These are phyloP conservation scores for Scalopus aquaticus DNA, from an alignment of 2,113 vertebrate species.

Conservation along the genomic window DNA sequence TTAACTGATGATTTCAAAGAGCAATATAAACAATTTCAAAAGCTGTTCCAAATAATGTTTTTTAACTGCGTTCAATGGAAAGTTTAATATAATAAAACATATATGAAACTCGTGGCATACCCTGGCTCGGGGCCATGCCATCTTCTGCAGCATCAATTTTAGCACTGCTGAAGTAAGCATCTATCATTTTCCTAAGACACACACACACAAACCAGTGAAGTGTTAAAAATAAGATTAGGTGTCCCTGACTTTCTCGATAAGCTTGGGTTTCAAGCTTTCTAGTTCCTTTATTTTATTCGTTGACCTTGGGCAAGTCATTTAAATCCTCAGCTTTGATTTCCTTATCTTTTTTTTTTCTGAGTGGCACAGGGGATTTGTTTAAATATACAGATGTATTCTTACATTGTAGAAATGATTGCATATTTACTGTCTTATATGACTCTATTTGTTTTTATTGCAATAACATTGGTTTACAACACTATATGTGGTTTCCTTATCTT, in stretches of 20 bases:
- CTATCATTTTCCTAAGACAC: not conserved
- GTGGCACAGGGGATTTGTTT: too few relatives aligned
- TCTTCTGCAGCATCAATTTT: not conserved
- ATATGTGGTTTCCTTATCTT: constrained; percentile 36
- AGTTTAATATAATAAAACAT: not conserved
- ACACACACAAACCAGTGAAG: not conserved
- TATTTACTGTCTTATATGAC: too few relatives aligned
- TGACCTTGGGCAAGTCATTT: constrained; percentile 45
- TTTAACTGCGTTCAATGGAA: not conserved
- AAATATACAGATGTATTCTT: too few relatives aligned
- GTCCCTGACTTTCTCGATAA: not conserved
- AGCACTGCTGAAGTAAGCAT: not conserved
- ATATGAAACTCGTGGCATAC: not conserved
- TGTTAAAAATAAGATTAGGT: not conserved
- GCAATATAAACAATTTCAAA: not conserved
- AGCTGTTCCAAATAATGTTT: constrained; percentile 48
- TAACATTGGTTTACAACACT: too few relatives aligned
- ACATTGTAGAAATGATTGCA: too few relatives aligned
- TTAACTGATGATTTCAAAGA: constrained; percentile 11
- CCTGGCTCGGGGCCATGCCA: not conserved
- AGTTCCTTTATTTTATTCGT: not conserved
- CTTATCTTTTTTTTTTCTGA: too few relatives aligned
- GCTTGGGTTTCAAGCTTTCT: constrained; percentile 19
- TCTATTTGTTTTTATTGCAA: too few relatives aligned
- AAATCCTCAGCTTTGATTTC: constrained; percentile 9